Evolutionary conservation across 64 coral and sea anemone genomes (phyloP).

Genomic region (Orbicella faveolata): DNA sequence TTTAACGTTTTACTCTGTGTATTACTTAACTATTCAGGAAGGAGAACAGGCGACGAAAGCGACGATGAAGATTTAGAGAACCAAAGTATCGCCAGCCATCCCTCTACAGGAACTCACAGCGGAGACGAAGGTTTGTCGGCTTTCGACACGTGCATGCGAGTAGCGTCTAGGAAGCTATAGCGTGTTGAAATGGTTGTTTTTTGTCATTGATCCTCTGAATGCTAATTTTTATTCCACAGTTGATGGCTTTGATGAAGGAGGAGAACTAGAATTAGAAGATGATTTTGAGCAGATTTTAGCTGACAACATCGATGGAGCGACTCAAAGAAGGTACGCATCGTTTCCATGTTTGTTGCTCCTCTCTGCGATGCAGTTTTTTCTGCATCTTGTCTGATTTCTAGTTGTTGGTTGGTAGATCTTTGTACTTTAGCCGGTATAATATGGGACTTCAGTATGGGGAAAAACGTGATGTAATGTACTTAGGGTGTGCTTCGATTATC

Average conservation of each 20-base stretch:
- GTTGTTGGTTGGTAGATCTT: too few species aligned
- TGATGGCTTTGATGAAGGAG: constrained; percentile 57
- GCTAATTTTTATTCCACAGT: constrained; percentile 11
- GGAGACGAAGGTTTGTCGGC: constrained; percentile 39
- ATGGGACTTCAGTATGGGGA: too few species aligned
- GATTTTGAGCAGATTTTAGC: constrained; percentile 76
- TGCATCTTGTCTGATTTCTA: too few species aligned
- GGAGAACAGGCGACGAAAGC: constrained; percentile 32
- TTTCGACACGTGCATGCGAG: constrained; percentile 11
- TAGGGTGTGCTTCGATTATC: background rate
- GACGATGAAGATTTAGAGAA: constrained; percentile 29
- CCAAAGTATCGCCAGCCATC: constrained; percentile 29
- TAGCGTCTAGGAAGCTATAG: background rate
- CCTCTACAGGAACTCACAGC: constrained; percentile 41
- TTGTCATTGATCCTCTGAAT: background rate
- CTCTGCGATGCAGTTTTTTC: background rate
- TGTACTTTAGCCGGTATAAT: too few species aligned
- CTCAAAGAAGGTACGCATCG: constrained; percentile 68
- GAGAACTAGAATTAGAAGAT: constrained; percentile 64
- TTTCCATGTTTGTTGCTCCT: background rate
- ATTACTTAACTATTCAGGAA: background rate
- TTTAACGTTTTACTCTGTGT: background rate
- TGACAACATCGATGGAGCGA: constrained; percentile 75
- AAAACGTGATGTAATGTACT: constrained; percentile 2
- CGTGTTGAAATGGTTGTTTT: background rate